phyloP scores from a whole-genome alignment of 1,140 invertebrate species.

The Aporrectodea caliginosa region DNA sequence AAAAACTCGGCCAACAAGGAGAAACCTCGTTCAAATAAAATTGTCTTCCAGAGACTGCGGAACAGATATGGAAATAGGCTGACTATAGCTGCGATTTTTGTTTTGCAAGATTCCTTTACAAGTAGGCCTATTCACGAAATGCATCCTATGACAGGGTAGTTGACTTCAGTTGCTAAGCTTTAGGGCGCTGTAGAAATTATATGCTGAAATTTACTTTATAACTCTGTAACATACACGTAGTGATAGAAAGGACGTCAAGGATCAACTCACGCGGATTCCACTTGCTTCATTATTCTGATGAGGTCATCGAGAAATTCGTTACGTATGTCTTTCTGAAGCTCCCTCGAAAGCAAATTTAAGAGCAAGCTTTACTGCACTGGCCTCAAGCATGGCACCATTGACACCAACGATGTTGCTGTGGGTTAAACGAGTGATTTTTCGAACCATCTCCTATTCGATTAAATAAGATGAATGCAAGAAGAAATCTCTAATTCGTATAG shows the following conservation, averaged over 20 bases:
- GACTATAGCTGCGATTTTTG: too few species aligned
- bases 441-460: background rate
- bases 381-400: slow-evolving; percentile 56
- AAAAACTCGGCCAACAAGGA: too few species aligned
- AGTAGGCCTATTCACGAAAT: too few species aligned
- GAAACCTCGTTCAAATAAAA: too few species aligned
- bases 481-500: background rate
- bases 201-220: background rate
- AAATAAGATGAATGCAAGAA: background rate
- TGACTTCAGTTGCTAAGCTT: too few species aligned
- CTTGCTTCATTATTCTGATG: background rate
- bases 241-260: background rate
- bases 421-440: background rate
- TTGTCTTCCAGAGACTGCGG: too few species aligned
- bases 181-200: too few species aligned
- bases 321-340: background rate
- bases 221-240: background rate
- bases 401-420: background rate
- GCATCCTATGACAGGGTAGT: too few species aligned
- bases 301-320: background rate
- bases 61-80: too few species aligned
- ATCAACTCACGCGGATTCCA: background rate
- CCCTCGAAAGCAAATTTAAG: background rate
- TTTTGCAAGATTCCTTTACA: too few species aligned
- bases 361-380: background rate